Base-by-base conservation (phyloP, 2,113 vertebrate species). In the Anguilla japonica region DNA sequence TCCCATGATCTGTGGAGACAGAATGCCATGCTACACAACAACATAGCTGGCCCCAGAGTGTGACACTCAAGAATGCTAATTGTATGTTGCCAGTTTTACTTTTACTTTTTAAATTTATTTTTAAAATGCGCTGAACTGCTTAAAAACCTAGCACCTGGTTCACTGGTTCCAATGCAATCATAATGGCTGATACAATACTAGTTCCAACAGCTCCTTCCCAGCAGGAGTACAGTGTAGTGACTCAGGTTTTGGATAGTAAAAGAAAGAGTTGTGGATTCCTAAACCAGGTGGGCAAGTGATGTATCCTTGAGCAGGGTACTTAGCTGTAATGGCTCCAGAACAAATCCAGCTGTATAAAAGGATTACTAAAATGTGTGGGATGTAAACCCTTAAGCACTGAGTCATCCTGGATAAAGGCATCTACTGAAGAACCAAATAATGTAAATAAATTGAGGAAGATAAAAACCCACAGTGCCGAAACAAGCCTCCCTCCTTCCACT, bases 401-500 rank as follows among this genome's bases (percentile, higher is more conserved):
- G 75, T 79, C n/a, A 79, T 40, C 9, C 39, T 80, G 79, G 9
- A 82, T 50, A 16, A 34, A n/a, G 15, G 26, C n/a, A 81, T 26
- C 6, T 6, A 46, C 41, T 81, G 80, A 81, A 46, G 20, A 75
- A 75, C 41, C 26, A 39, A 22, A 41, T 75, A 79, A 34, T 78
- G 50, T n/a, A 34, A 41, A 41, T 2, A 22, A 20, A 15, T 16
- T 79, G 50, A 57, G 34, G 41, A 14, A 26, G 0, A 18, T 26
- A 43, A 79, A 26, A 20, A 80, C 26, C 20, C 18, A 67, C 2
- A 26, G 43, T 20, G 20, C 41, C 20, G 2, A 41, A 40, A 80
- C 79, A 80, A 41, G 41, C 78, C 57, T 71, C 84, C 40, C 56
- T 83, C 57, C 63, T 84, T 29, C 43, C 41, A 46, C 85, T 41